Conservation (phyloP, 2,888 invertebrate genomes). For the Gastracanthus pulcherrimus region DNA sequence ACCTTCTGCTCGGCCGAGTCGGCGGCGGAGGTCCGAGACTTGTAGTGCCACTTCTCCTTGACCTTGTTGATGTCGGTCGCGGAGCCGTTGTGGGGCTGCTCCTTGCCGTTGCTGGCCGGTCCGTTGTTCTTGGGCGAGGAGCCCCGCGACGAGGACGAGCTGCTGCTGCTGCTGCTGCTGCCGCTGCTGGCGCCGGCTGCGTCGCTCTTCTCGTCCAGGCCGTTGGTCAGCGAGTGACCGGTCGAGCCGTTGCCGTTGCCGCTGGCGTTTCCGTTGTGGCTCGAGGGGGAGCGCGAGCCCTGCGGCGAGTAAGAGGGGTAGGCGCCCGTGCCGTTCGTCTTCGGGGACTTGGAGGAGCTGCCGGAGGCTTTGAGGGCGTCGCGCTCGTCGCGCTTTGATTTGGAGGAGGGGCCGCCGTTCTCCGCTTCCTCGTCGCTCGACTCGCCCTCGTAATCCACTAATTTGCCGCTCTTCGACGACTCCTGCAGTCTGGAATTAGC, state of each 20-base stretch:
- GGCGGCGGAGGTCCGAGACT: slow-evolving; percentile 26
- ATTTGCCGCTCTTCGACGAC: slow-evolving; percentile 69
- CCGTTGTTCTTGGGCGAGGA: slow-evolving; percentile 47
- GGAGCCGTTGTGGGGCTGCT: slow-evolving; percentile 21
- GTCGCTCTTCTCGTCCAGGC: neutral
- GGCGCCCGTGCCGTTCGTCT: slow-evolving; percentile 38
- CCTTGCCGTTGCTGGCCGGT: slow-evolving; percentile 45
- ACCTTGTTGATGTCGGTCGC: slow-evolving; percentile 61
- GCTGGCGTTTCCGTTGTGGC: too few species aligned
- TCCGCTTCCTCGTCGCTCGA: slow-evolving; percentile 74
- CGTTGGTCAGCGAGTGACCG: slow-evolving; percentile 37
- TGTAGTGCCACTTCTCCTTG: slow-evolving; percentile 70
- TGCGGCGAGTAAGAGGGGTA: slow-evolving; percentile 22
- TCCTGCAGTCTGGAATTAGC: slow-evolving; percentile 44
- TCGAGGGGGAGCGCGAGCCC: slow-evolving; percentile 48
- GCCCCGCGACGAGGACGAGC: slow-evolving; percentile 33
- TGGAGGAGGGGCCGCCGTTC: slow-evolving; percentile 4
- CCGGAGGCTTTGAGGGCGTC: slow-evolving; percentile 51
- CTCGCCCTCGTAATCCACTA: slow-evolving; percentile 74
- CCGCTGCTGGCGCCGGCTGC: neutral
- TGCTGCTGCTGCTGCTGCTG: slow-evolving; percentile 27
- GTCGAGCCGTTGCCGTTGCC: too few species aligned
- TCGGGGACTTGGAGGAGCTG: slow-evolving; percentile 30
- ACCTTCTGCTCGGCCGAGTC: slow-evolving; percentile 66
- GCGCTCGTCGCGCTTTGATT: slow-evolving; percentile 16